Evolutionary conservation across 2,797 vertebrate species (phyloP), one percentile per base, ranked within the genome.

Genomic region (Gallirallus australis): DNA sequence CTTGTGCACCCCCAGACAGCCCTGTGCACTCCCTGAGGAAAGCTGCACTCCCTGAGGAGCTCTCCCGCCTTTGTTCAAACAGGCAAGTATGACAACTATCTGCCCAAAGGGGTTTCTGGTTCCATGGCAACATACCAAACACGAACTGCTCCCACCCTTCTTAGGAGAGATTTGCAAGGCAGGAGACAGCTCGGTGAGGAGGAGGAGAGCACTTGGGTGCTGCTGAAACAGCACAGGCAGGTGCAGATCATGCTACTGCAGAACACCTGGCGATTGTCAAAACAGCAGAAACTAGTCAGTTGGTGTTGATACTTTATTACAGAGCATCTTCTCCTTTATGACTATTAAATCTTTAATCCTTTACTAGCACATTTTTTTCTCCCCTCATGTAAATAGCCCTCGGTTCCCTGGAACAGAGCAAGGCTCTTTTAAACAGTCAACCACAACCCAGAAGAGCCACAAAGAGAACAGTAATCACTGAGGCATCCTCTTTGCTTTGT

Each of bases 61-160:
- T 3, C 42, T 71, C 47, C 45, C 1, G 1, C 2, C 1, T 94
- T 75, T 77, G 19, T 24, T 48, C 84, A n/a, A 59, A 86, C 59
- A 57, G 57, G 45, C 89, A 94, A 95, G 82, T 69, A 71, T 30
- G 69, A 82, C 87, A 89, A 72, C 82, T 81, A 90, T 88, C 86
- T 0, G 47, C 63, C 37, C 85, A 80, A 91, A 52, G 65, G 89
- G 68, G 42, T 87, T 96, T 93, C 92, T 91, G 76, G 52, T 86
- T 91, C 93, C 85, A 85, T 89, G 93, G 79, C 81, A 93, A 87
- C 89, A 93, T 53, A 78, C 59, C 90, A 92, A 86, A 91, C 77
- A 83, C 4, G 3, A 93, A 45, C 79, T 90, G 40, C 63, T 92
- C 68, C 93, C 80, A 78, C 60, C 68, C 66, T 83, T 82, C 82